These are phyloP conservation scores for Chinchilla lanigera DNA, from an alignment of 2,113 vertebrate genomes.

Conservation along the genomic window DNA sequence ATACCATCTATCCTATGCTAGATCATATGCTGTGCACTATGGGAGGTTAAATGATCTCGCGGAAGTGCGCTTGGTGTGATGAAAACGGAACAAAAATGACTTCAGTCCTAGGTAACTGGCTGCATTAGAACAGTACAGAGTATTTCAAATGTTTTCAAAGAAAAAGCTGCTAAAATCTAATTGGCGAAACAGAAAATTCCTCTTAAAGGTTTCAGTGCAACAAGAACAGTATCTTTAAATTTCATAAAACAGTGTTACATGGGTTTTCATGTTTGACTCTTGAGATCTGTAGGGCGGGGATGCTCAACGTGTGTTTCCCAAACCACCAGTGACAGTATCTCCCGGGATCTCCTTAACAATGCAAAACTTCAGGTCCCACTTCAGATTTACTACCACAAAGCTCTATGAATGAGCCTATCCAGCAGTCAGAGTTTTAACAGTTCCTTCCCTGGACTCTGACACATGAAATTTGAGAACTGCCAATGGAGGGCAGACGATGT, in stretches of 20 bases:
- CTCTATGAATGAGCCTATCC: not conserved
- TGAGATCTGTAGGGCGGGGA: not conserved
- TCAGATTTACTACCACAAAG: not conserved
- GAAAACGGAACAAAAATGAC: conserved; percentile 35
- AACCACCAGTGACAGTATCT: not conserved
- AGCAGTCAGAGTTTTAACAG: not conserved
- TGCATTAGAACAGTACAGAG: conserved; percentile 7
- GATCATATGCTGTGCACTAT: not conserved
- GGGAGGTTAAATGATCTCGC: not conserved
- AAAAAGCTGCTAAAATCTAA: not conserved
- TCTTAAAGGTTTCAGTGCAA: not conserved
- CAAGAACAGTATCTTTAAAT: not conserved
- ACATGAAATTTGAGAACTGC: not conserved
- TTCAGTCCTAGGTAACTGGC: not conserved
- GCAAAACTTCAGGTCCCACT: not conserved
- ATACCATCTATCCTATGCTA: not conserved
- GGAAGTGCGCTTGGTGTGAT: conserved; percentile 33
- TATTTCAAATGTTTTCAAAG: not conserved
- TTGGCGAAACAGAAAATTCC: not conserved
- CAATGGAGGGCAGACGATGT: not conserved
- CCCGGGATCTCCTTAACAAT: not conserved
- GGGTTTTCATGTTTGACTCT: not conserved
- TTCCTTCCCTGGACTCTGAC: not conserved
- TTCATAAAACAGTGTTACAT: not conserved
- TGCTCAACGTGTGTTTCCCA: not conserved